These are phyloP conservation scores for Netelia inedita DNA, from an alignment of 2,888 invertebrate species.

Conservation along the genomic window DNA sequence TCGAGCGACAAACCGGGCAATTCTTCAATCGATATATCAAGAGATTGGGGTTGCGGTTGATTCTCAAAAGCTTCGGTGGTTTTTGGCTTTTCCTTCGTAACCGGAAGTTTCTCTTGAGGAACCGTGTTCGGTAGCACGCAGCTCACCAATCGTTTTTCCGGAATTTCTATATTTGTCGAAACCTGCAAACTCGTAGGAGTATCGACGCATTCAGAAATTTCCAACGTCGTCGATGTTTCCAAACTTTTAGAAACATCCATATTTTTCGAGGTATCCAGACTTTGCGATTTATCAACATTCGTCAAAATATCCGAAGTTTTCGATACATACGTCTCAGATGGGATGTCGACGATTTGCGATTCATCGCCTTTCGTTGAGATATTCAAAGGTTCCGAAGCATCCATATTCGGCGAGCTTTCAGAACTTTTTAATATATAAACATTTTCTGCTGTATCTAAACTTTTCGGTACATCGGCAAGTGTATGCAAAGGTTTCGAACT, in stretches of 20 bases:
- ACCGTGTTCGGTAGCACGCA: conserved; percentile 72
- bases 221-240: background rate
- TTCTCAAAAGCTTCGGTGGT: background rate
- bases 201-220: background rate
- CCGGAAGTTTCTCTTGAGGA: conserved; percentile 61
- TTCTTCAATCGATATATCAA: conserved; percentile 31
- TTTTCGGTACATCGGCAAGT: background rate
- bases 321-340: background rate
- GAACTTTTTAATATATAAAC: background rate
- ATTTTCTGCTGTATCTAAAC: background rate
- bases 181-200: background rate
- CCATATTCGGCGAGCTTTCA: background rate
- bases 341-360: background rate
- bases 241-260: background rate
- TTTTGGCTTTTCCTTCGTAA: background rate
- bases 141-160: conserved; percentile 28
- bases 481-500: background rate
- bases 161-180: background rate
- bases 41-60: background rate
- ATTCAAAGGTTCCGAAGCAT: background rate
- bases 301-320: background rate
- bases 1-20: conserved; percentile 54
- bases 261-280: background rate
- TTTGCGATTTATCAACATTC: background rate
- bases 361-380: background rate